Base-by-base conservation (phyloP, 2,113 vertebrate genomes). In the Callocephalon fimbriatum region DNA sequence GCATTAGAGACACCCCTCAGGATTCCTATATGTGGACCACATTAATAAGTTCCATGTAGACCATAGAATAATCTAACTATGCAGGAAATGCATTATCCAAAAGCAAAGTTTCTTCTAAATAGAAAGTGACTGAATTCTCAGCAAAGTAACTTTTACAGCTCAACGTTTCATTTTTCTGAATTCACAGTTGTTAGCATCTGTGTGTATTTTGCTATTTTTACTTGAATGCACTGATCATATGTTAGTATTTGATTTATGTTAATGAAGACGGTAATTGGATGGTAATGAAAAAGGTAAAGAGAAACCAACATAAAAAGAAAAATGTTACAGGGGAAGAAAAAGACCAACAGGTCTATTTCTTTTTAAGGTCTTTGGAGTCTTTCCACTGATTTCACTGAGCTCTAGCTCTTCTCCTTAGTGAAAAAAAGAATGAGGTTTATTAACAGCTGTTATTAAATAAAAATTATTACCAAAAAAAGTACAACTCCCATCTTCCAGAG, bases 81-180 rank as follows among this genome's bases (percentile, higher is more conserved):
- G n/a, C 22, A 79, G 42, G 50, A 90, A 90, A 83, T 71, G 17
- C 48, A 35, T 80, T 70, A 79, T 94, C 18, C 66, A 74, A 93
- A 97, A 95, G 1, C 9, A 31, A 96, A 93, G 12, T 88, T 80
- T 35, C 35, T 77, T 89, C 20, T 67, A 79, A 96, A 93, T 19
- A 59, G 11, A 53, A 85, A 85, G n/a, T 32, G 63, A 59, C 21
- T 62, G 31, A 63, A 13, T 59, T 76, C 37, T 67, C 27, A 71
- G 26, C 10, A 77, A 90, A 65, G 44, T 29, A 82, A 83, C 50
- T 87, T 78, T 32, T 77, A 22, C 13, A 51, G 66, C 47, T 80
- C 40, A 76, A 47, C 0, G 42, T 35, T 83, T 65, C 2, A 20
- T 77, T 88, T 83, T 72, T 89, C 42, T 67, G 58, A 71, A 68